phyloP scores from a whole-genome alignment of 2,113 vertebrate species.

The Hemiprocne comata region DNA sequence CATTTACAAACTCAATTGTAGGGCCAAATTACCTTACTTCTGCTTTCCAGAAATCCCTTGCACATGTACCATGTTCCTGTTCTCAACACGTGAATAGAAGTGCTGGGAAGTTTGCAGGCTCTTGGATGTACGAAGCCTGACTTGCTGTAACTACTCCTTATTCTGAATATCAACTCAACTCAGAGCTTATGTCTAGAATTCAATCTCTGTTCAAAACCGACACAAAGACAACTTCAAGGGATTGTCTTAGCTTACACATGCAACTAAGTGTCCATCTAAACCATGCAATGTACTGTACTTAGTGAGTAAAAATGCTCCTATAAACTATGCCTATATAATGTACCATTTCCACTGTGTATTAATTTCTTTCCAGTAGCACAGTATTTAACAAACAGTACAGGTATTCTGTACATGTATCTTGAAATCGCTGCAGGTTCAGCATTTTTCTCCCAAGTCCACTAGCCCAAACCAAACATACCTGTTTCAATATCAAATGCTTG shows the following conservation, averaged over 20 bases:
- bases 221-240: not conserved
- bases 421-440: not conserved
- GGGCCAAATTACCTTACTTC: not conserved
- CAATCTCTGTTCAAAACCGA: not conserved
- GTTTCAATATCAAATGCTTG: not conserved
- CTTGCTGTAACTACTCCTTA: not conserved
- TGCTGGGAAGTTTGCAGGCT: not conserved
- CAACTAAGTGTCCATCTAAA: not conserved
- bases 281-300: not conserved
- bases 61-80: not conserved
- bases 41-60: not conserved
- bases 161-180: not conserved
- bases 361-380: not conserved
- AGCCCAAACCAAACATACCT: not conserved
- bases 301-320: not conserved
- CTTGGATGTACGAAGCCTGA: not conserved
- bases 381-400: not conserved
- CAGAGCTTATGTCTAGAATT: not conserved
- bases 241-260: not conserved
- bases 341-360: not conserved
- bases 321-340: not conserved
- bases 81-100: not conserved
- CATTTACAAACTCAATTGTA: not conserved
- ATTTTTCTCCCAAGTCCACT: not conserved
- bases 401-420: not conserved